A percentile compares a stretch with the other conserved stretches of the same genome.
These are phyloP conservation scores for Oenanthe oenanthe DNA, from an alignment of 2,113 vertebrate species.

Conservation along the genomic window DNA sequence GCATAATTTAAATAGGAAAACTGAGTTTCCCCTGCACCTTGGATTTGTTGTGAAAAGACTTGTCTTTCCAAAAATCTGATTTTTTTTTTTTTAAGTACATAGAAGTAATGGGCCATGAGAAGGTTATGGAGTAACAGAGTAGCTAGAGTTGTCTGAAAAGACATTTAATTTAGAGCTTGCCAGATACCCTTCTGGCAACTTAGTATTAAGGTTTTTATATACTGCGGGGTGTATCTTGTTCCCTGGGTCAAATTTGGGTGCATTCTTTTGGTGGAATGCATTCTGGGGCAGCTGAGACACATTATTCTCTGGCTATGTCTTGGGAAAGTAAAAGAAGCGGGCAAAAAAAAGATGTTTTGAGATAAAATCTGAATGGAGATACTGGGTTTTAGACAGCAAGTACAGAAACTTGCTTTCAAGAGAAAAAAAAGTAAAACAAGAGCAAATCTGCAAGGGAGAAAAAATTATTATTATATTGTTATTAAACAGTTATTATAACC, in stretches of 20 bases:
- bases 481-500: not conserved
- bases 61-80: not conserved
- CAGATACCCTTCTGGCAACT: conserved; percentile 47
- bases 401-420: not conserved
- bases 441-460: not conserved
- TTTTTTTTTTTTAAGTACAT: not conserved
- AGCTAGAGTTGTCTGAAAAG: conserved; percentile 9
- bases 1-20: conserved; percentile 20
- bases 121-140: conserved; percentile 29
- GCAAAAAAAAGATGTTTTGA: not conserved
- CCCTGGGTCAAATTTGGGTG: conserved; percentile 10
- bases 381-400: not conserved
- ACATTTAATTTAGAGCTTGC: conserved; percentile 31
- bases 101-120: not conserved
- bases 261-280: conserved; percentile 22
- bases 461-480: not conserved
- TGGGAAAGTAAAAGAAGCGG: not conserved
- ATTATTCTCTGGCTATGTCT: not conserved
- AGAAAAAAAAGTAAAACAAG: not conserved
- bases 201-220: conserved; percentile 13
- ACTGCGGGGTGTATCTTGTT: conserved; percentile 27
- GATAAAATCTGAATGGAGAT: conserved; percentile 1
- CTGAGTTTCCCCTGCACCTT: not conserved
- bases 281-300: conserved; percentile 1
- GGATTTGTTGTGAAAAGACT: not conserved